A percentile compares a stretch with the other conserved stretches of the same genome.
These are phyloP conservation scores for Pantherophis vulpinus DNA, from an alignment of 2,797 vertebrate species.

Conservation along the genomic window DNA sequence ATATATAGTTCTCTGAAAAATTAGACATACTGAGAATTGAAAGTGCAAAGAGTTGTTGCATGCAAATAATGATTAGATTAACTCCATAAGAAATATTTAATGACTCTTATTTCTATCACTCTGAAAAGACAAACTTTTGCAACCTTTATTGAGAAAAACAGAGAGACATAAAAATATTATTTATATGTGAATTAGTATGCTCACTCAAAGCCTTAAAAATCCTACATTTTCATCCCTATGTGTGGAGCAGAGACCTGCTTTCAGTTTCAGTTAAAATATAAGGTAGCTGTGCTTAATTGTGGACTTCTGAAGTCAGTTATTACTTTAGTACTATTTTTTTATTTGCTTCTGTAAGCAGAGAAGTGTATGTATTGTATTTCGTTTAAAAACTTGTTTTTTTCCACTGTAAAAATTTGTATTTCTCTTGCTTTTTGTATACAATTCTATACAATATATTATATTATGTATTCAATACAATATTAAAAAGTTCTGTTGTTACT, in stretches of 20 bases:
- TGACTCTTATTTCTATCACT: not conserved
- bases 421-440: not conserved
- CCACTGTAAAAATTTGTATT: not conserved
- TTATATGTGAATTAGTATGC: not conserved
- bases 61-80: not conserved
- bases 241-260: not conserved
- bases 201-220: not conserved
- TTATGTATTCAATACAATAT: not conserved
- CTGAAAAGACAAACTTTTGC: not conserved
- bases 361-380: not conserved
- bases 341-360: not conserved
- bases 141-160: not conserved
- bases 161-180: not conserved
- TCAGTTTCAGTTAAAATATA: not conserved
- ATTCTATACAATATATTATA: not conserved
- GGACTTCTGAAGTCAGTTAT: not conserved
- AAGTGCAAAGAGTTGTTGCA: not conserved
- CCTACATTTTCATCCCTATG: not conserved
- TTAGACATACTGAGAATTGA: not conserved
- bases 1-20: not conserved
- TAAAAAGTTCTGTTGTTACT: not conserved
- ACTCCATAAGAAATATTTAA: not conserved
- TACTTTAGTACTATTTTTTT: not conserved
- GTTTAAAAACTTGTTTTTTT: not conserved
- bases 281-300: not conserved